Evolutionary conservation across 2,888 invertebrate genomes (phyloP).

Genomic region (Spodoptera picta): DNA sequence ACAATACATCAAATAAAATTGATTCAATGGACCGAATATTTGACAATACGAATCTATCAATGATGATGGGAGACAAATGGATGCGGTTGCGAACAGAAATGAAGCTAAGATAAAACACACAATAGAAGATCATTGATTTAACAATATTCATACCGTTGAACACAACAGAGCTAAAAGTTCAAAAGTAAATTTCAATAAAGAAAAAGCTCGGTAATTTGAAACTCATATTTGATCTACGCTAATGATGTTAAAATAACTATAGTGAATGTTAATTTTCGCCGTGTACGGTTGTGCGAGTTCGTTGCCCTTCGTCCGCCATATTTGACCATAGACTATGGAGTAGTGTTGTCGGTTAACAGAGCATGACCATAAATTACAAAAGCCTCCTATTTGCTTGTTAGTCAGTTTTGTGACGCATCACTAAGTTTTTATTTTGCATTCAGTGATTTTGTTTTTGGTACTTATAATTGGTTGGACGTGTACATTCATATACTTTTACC

Average conservation of each 20-base stretch:
- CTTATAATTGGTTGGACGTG: conserved; percentile 35
- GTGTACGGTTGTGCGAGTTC: conserved; percentile 68
- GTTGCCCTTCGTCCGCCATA: conserved; percentile 72
- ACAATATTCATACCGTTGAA: conserved; percentile 5
- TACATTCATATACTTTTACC: conserved; percentile 21
- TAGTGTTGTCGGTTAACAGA: conserved; percentile 75
- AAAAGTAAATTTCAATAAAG: conserved; percentile 28
- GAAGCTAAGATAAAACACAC: conserved; percentile 20
- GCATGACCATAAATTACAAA: conserved; percentile 77
- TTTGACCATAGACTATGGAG: conserved; percentile 76
- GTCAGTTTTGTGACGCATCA: conserved; percentile 72
- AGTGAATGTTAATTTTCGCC: conserved; percentile 76
- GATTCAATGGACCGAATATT: conserved; percentile 33
- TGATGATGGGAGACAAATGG: conserved; percentile 19
- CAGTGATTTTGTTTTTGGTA: conserved; percentile 46
- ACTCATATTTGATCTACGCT: conserved; percentile 55
- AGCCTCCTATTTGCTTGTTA: conserved; percentile 71
- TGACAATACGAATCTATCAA: conserved; percentile 30
- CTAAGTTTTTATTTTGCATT: conserved; percentile 68
- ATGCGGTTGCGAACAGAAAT: conserved; percentile 6
- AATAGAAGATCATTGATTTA: conserved; percentile 21
- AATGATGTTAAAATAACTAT: conserved; percentile 68
- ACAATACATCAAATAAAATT: conserved; percentile 42
- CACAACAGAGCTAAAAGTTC: conserved; percentile 13
- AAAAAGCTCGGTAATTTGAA: conserved; percentile 43